Conservation (phyloP, 2,888 invertebrate species). For the Campopleginae sp. region DNA sequence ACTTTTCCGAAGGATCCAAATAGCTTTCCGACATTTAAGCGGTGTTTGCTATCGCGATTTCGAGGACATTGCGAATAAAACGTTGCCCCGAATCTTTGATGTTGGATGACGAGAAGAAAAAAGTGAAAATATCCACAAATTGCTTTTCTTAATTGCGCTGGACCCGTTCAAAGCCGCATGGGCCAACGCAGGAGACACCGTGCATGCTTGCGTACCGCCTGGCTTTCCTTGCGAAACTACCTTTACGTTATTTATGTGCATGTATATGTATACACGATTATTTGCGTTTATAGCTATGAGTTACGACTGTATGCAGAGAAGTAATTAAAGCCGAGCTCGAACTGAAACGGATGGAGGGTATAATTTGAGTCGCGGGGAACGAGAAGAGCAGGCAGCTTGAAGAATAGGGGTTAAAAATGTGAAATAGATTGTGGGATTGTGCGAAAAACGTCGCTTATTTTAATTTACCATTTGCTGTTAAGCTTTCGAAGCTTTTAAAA, state of each 20-base stretch:
- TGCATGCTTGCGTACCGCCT: neutral
- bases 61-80: neutral
- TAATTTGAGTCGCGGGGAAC: conserved; percentile 27
- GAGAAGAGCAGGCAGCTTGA: conserved; percentile 1
- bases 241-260: conserved; percentile 6
- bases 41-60: neutral
- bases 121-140: conserved; percentile 6
- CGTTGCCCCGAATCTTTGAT: neutral
- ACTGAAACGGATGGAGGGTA: conserved; percentile 49
- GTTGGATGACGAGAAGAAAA: neutral
- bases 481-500: neutral
- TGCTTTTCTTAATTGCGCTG: conserved; percentile 17
- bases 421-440: conserved; percentile 9
- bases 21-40: neutral
- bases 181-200: conserved; percentile 16
- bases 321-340: conserved; percentile 49
- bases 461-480: neutral
- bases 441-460: neutral
- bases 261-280: conserved; percentile 28
- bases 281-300: conserved; percentile 61
- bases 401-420: conserved; percentile 4
- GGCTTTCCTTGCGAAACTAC: conserved; percentile 37
- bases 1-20: neutral
- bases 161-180: conserved; percentile 1
- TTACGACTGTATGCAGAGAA: conserved; percentile 61